phyloP scores from a whole-genome alignment of 2,888 invertebrate species.

The Agonum fuliginosum region DNA sequence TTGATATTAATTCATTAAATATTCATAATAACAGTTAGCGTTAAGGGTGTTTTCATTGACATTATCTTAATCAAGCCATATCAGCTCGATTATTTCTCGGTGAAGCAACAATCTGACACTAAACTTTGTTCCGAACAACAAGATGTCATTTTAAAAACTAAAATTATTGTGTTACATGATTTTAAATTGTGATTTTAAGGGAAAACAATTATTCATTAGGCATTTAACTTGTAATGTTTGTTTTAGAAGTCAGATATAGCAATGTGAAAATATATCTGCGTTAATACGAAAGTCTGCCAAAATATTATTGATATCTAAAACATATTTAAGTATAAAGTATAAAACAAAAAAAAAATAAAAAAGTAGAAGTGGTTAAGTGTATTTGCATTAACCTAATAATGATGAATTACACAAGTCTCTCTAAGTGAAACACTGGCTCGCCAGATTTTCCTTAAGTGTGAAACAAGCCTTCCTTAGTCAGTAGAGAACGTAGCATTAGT shows the following conservation, averaged over 20 bases:
- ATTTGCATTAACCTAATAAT: constrained; percentile 53
- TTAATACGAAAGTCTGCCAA: constrained; percentile 59
- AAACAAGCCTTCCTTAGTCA: constrained; percentile 59
- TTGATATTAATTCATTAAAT: constrained; percentile 58
- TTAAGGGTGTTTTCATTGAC: constrained; percentile 58
- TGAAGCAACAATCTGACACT: constrained; percentile 48
- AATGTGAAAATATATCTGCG: constrained; percentile 57
- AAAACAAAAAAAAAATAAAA: constrained; percentile 55
- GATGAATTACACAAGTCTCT: constrained; percentile 57
- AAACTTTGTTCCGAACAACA: constrained; percentile 49
- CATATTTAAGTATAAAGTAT: constrained; percentile 56
- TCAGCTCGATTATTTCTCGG: constrained; percentile 55
- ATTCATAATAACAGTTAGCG: constrained; percentile 57
- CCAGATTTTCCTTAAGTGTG: constrained; percentile 55
- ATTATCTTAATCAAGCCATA: constrained; percentile 59
- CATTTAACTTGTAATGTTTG: constrained; percentile 53
- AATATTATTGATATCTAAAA: constrained; percentile 59
- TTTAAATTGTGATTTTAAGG: constrained; percentile 57
- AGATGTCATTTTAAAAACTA: constrained; percentile 43
- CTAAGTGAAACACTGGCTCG: constrained; percentile 53
- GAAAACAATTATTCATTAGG: constrained; percentile 43
- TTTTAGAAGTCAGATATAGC: constrained; percentile 55
- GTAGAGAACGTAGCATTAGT: constrained; percentile 57
- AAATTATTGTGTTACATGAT: constrained; percentile 40
- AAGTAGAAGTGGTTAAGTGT: constrained; percentile 57